A percentile compares a stretch with the other conserved stretches of the same genome.
phyloP scores from a whole-genome alignment of 2,888 invertebrate species.

The Siphonodentalium dalli region DNA sequence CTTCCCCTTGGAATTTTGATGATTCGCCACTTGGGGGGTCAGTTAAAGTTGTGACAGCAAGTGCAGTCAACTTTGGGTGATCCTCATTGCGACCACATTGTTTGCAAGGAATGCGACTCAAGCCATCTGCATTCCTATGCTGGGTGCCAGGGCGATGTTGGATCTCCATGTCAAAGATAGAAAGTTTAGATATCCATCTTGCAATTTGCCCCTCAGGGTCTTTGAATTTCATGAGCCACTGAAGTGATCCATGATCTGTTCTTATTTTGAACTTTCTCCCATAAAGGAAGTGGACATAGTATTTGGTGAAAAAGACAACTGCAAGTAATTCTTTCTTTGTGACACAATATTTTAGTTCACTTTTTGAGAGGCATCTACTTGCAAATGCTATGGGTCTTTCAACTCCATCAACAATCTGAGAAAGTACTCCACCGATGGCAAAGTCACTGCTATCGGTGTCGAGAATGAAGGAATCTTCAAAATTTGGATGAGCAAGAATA shows the following conservation, averaged over 20 bases:
- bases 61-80: not conserved
- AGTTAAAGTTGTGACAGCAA: not conserved
- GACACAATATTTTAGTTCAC: slow-evolving; percentile 19
- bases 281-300: slow-evolving; percentile 32
- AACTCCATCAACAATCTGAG: slow-evolving; percentile 5
- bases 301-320: slow-evolving; percentile 24
- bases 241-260: slow-evolving; percentile 31
- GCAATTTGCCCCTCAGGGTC: slow-evolving; percentile 17
- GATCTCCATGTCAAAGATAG: slow-evolving; percentile 17
- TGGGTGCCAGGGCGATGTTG: slow-evolving; percentile 20
- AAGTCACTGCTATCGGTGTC: slow-evolving; percentile 11
- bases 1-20: not conserved
- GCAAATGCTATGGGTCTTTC: slow-evolving; percentile 10
- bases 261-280: slow-evolving; percentile 22
- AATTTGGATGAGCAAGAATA: not conserved
- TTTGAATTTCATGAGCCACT: slow-evolving; percentile 22
- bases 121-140: slow-evolving; percentile 29
- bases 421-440: slow-evolving; percentile 16
- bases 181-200: slow-evolving; percentile 14
- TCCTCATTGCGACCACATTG: not conserved
- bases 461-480: not conserved
- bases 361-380: slow-evolving; percentile 3
- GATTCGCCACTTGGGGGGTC: not conserved
- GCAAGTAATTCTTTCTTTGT: slow-evolving; percentile 27
- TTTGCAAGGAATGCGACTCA: slow-evolving; percentile 11